Conservation (phyloP, 92 coral and sea anemone species). For the Zoanthus sociatus region DNA sequence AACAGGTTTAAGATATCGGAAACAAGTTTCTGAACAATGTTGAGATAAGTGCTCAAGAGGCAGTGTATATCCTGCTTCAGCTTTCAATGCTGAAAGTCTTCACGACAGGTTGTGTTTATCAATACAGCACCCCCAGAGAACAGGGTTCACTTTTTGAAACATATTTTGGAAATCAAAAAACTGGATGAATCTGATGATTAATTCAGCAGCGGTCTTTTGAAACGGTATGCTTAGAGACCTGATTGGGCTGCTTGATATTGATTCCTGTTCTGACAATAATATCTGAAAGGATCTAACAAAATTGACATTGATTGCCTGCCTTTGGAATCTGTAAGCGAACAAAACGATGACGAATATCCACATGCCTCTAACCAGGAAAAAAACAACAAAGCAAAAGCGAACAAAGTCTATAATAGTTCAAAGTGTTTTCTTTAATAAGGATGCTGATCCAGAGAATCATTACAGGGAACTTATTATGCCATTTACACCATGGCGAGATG, state of each 20-base stretch:
- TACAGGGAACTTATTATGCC: conserved; percentile 51
- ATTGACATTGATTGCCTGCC: conserved; percentile 53
- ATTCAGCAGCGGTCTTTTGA: conserved; percentile 66
- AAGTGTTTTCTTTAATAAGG: conserved; percentile 5
- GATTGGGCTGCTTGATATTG: conserved; percentile 86
- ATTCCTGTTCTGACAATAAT: conserved; percentile 43
- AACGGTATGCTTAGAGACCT: conserved; percentile 73
- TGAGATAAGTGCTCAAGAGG: conserved; percentile 22
- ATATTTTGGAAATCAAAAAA: conserved; percentile 63
- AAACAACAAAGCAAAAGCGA: background rate
- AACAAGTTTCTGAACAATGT: conserved; percentile 19
- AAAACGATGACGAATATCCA: conserved; percentile 38
- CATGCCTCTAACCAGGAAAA: background rate
- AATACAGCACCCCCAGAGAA: conserved; percentile 77
- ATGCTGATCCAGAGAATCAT: conserved; percentile 49
- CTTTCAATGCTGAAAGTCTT: conserved; percentile 69
- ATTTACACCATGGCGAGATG: conserved; percentile 52
- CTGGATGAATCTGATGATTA: conserved; percentile 80
- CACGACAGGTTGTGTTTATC: conserved; percentile 66
- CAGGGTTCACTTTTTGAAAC: conserved; percentile 69
- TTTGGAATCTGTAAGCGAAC: conserved; percentile 45
- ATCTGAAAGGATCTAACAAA: conserved; percentile 19
- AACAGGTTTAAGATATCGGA: background rate
- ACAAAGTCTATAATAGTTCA: conserved; percentile 30
- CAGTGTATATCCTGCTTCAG: conserved; percentile 67